Conservation (phyloP, 2,113 vertebrate genomes). For the Hemiscyllium ocellatum region DNA sequence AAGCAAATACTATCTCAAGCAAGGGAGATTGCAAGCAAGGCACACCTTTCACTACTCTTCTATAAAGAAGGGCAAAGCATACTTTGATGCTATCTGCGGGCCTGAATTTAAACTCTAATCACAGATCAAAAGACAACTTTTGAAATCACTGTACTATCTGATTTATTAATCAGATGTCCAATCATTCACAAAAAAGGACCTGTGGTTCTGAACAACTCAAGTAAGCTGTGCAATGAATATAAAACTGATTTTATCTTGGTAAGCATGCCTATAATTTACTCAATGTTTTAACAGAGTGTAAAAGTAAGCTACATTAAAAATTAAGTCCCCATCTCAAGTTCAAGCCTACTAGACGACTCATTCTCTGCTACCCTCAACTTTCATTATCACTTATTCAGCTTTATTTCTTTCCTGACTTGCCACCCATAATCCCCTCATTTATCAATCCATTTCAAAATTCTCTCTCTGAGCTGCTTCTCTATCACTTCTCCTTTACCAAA, state of each 20-base stretch:
- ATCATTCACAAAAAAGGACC: background rate
- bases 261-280: background rate
- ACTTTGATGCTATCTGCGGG: background rate
- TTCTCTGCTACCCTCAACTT: no score
- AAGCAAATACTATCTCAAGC: background rate
- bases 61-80: background rate
- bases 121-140: background rate
- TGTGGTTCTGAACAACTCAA: background rate
- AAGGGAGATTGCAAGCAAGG: conserved; percentile 1
- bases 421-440: no score
- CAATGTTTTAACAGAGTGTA: background rate
- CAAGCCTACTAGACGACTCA: no score
- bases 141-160: background rate
- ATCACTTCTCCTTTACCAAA: no score
- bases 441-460: no score
- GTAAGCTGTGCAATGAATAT: background rate
- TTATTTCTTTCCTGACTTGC: no score
- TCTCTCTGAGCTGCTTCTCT: no score
- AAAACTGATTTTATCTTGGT: background rate
- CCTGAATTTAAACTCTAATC: background rate
- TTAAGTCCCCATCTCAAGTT: background rate
- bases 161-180: background rate
- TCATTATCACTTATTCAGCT: no score
- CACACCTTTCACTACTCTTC: background rate
- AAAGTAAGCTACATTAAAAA: background rate